Conservation (phyloP, 1,140 invertebrate genomes). For the Arion vulgaris region DNA sequence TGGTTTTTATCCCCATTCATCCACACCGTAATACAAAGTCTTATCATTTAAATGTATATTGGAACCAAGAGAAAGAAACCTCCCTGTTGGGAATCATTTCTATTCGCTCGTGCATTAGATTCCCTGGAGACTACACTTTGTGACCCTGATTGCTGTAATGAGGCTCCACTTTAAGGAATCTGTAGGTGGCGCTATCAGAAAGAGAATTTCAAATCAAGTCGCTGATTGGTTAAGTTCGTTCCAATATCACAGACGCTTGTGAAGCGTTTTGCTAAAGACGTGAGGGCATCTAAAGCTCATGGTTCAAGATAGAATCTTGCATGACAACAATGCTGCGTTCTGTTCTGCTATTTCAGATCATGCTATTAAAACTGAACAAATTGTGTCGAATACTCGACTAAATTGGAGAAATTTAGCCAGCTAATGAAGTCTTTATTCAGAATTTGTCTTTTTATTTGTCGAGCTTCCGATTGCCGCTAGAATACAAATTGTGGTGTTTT, state of each 20-base stretch:
- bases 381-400: not conserved
- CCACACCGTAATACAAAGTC: no score
- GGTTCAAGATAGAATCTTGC: not conserved
- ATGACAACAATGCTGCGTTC: not conserved
- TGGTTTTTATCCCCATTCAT: no score
- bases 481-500: not conserved
- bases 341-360: not conserved
- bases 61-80: not conserved
- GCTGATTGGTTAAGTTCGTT: not conserved
- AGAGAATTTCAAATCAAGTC: not conserved
- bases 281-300: not conserved
- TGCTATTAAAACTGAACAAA: not conserved
- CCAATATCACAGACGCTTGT: not conserved
- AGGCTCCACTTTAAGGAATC: slow-evolving; percentile 1
- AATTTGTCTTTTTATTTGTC: not conserved
- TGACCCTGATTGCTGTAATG: slow-evolving; percentile 1
- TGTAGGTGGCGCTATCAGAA: not conserved
- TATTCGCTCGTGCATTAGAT: slow-evolving; percentile 20
- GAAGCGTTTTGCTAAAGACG: not conserved
- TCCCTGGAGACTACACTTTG: not conserved
- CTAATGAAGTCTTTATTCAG: not conserved
- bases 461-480: not conserved
- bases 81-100: slow-evolving; percentile 4
- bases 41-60: not conserved
- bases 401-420: not conserved